phyloP scores from a whole-genome alignment of 2,888 invertebrate species.

The Cerastis rubricosa region DNA sequence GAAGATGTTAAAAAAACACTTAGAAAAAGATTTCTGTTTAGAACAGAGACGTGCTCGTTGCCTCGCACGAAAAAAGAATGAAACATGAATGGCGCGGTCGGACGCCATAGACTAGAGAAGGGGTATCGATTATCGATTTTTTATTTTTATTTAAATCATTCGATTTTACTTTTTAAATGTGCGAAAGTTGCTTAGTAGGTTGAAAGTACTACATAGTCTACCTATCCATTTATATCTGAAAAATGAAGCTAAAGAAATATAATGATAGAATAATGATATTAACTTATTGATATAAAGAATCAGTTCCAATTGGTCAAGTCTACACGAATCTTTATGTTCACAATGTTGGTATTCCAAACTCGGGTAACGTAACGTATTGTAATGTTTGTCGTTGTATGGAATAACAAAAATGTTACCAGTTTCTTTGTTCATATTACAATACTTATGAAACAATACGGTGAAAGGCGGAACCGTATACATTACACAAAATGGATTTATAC shows the following conservation, averaged over 20 bases:
- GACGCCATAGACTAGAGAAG: no score
- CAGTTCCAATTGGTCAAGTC: not conserved
- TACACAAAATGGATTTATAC: slow-evolving; percentile 14
- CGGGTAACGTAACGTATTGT: slow-evolving; percentile 29
- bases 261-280: not conserved
- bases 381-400: slow-evolving; percentile 31
- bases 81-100: no score
- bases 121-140: no score
- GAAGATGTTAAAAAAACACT: no score
- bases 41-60: no score
- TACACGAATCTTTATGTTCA: not conserved
- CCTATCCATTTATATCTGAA: no score
- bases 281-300: slow-evolving; percentile 3
- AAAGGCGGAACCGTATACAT: slow-evolving; percentile 5
- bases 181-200: not conserved
- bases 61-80: no score
- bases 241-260: no score
- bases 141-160: no score
- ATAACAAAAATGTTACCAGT: slow-evolving; percentile 37
- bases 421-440: slow-evolving; percentile 40
- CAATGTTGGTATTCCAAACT: slow-evolving; percentile 34
- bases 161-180: no score
- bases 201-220: not conserved
- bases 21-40: no score
- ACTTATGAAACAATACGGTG: slow-evolving; percentile 27